Evolutionary conservation across 2,888 invertebrate genomes (phyloP).

Genomic region (Apoda limacodes): DNA sequence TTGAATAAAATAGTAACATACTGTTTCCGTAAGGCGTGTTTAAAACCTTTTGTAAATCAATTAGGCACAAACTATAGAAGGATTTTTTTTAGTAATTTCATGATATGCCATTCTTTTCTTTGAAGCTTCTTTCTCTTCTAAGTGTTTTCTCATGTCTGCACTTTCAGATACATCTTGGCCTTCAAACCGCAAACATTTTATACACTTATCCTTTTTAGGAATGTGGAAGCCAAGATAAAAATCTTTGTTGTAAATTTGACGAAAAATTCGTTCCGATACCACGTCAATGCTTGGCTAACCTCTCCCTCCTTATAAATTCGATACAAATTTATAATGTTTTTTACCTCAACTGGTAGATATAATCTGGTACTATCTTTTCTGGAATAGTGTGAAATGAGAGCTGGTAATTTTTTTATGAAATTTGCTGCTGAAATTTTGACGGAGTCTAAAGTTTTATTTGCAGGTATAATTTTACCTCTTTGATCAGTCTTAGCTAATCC

Average conservation of each 20-base stretch:
- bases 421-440: background rate
- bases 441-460: background rate
- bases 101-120: constrained; percentile 15
- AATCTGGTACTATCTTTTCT: constrained; percentile 1
- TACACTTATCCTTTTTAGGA: constrained; percentile 20
- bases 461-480: background rate
- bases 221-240: constrained; percentile 20
- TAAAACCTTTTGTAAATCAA: constrained; percentile 16
- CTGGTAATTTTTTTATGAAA: background rate
- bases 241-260: constrained; percentile 15
- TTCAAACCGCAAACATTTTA: constrained; percentile 15
- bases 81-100: constrained; percentile 13
- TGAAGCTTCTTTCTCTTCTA: constrained; percentile 17
- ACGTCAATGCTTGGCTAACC: constrained; percentile 1
- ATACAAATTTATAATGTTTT: constrained; percentile 1
- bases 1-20: constrained; percentile 19
- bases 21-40: constrained; percentile 15
- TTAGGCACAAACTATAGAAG: constrained; percentile 11
- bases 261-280: constrained; percentile 17
- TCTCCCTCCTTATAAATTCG: background rate
- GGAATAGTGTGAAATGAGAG: background rate
- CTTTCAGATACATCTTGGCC: constrained; percentile 2
- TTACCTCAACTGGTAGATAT: constrained; percentile 1
- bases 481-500: background rate
- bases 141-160: constrained; percentile 11